Evolutionary conservation across 2,113 vertebrate genomes (phyloP).

Genomic region (Ceyx melanurus): DNA sequence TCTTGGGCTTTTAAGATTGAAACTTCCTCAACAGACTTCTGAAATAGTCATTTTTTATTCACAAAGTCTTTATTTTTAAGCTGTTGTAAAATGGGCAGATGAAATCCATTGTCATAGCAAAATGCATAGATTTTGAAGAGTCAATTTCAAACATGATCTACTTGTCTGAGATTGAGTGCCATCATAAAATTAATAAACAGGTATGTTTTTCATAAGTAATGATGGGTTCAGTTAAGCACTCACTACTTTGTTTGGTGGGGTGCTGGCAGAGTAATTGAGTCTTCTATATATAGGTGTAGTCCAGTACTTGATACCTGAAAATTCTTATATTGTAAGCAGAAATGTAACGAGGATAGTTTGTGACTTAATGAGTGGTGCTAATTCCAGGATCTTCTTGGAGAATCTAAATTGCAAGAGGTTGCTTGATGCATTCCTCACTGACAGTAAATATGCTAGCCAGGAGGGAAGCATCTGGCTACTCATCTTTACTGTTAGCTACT

Average conservation of each 20-base stretch:
- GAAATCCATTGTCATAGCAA: neutral
- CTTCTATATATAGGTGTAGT: neutral
- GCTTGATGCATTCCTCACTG: neutral
- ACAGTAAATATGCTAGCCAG: neutral
- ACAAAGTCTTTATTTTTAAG: neutral
- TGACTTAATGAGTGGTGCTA: neutral
- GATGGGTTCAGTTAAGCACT: neutral
- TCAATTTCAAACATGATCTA: neutral
- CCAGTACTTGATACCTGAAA: neutral
- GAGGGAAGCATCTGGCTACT: neutral
- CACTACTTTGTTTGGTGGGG: neutral
- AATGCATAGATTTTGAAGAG: neutral
- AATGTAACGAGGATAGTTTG: neutral
- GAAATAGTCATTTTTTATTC: neutral
- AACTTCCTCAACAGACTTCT: neutral
- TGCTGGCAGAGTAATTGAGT: neutral
- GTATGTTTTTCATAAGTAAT: neutral
- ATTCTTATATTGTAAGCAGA: neutral
- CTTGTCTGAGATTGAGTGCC: neutral
- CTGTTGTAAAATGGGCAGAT: neutral
- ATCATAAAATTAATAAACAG: neutral
- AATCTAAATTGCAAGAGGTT: fast-evolving
- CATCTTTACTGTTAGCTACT: neutral
- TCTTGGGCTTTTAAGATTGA: neutral
- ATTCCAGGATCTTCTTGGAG: neutral